Percentiles rank a stretch among this genome's conserved stretches.
Conservation (phyloP, 2,888 invertebrate species). For the Laothoe populi region DNA sequence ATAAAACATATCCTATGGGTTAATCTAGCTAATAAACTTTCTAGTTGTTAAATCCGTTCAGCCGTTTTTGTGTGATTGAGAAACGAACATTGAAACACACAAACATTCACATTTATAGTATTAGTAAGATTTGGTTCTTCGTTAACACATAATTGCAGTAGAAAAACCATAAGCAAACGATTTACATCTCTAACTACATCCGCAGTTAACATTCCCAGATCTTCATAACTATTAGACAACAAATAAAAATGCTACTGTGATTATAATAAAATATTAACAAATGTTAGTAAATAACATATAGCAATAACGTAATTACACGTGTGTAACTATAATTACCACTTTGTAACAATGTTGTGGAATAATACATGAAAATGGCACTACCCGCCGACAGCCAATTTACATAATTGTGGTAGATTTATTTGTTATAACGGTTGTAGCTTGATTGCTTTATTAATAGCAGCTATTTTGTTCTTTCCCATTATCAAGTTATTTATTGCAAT, state of each 20-base stretch:
- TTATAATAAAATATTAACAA: slow-evolving; percentile 3
- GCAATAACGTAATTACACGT: slow-evolving; percentile 9
- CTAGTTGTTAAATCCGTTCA: no score
- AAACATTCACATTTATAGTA: no score
- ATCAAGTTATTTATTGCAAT: background rate
- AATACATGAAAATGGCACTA: slow-evolving; percentile 6
- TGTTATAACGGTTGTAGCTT: slow-evolving; percentile 7
- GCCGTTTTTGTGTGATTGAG: no score
- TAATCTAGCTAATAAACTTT: no score
- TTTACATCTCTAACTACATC: no score
- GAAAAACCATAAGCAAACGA: no score
- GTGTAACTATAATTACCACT: background rate
- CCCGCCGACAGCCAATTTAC: slow-evolving; percentile 18
- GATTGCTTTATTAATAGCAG: slow-evolving; percentile 10
- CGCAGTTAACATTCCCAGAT: background rate
- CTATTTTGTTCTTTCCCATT: background rate
- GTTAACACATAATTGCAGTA: no score
- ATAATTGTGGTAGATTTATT: slow-evolving; percentile 16
- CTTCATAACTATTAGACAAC: background rate
- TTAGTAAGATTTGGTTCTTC: no score
- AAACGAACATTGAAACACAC: no score
- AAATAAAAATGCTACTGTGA: background rate
- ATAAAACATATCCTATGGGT: no score
- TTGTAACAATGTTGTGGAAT: slow-evolving; percentile 16
- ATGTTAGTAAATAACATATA: background rate